Base-by-base conservation (phyloP, 2,113 vertebrate species). In the Lontra canadensis region DNA sequence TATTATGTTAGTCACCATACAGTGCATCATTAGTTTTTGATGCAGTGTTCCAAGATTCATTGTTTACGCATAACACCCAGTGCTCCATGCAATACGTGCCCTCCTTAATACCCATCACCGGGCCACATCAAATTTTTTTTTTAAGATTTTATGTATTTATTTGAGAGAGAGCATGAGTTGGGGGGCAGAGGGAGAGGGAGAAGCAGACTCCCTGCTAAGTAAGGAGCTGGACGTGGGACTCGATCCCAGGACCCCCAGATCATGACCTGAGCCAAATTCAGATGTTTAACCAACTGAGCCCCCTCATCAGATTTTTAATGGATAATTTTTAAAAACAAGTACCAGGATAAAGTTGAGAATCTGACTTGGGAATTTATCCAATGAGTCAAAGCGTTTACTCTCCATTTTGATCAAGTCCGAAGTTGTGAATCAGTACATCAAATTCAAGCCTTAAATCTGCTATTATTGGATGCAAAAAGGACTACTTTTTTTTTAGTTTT, bases 341-440 rank as follows among this genome's bases (percentile, higher is more conserved):
- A 69, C 59, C 39, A 69, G 34, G 34, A 71, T 89, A 42, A 78
- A 90, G 26, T 61, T 61, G 39, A 88, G 61, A 84, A 78, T 89
- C 49, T 17, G 20, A 84, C 52, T 79, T 79, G 26, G 79, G 59
- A 89, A 15, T 61, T 84, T 61, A n/a, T 71, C 86, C 71, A 90
- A 88, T 1, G 76, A 94, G 42, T 89, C 49, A 71, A 79, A 79
- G 67, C 29, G 57, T 10, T 69, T 85, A 39, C 31, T 91, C 49
- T 94, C 52, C 42, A 49, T 94, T 94, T 89, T 69, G 69, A 79
- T 42, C 61, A 96, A 79, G 52, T 85, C 85, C 23, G 21, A 86
- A 69, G 71, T 90, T 80, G 47, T 55, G 42, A 94, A 79, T 61
- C 21, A 71, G 36, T 13, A 26, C n/a, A 84, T 21, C 80, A 71